Conservation (phyloP, 2,113 vertebrate genomes). For the Strix aluco region DNA sequence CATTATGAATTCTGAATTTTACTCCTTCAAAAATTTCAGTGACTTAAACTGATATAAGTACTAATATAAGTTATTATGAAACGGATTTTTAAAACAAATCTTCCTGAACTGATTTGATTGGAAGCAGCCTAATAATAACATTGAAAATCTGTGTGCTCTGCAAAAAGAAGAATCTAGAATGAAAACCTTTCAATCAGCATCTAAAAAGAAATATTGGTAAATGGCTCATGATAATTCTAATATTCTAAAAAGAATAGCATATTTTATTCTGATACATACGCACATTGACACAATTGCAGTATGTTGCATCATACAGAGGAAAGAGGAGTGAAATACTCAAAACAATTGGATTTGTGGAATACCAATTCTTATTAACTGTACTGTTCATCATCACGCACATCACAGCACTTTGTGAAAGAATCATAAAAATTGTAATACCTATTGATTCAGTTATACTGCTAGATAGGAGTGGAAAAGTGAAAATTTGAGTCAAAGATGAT, state of each 20-base stretch:
- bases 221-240: background rate
- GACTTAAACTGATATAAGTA: background rate
- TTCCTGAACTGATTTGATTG: background rate
- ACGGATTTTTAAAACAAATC: background rate
- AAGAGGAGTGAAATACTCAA: background rate
- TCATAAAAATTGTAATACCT: background rate
- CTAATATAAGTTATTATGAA: background rate
- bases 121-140: background rate
- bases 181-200: background rate
- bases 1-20: background rate
- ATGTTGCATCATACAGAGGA: background rate
- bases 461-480: background rate
- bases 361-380: background rate
- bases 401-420: background rate
- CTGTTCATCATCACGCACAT: background rate
- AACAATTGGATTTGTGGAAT: background rate
- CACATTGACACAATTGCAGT: background rate
- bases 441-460: background rate
- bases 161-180: background rate
- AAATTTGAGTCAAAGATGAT: background rate
- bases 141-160: background rate
- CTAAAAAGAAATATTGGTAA: background rate
- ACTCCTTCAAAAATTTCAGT: background rate
- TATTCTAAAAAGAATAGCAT: background rate
- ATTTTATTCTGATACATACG: background rate